Base-by-base conservation (phyloP, 2,113 vertebrate species). In the Sylvia atricapilla region DNA sequence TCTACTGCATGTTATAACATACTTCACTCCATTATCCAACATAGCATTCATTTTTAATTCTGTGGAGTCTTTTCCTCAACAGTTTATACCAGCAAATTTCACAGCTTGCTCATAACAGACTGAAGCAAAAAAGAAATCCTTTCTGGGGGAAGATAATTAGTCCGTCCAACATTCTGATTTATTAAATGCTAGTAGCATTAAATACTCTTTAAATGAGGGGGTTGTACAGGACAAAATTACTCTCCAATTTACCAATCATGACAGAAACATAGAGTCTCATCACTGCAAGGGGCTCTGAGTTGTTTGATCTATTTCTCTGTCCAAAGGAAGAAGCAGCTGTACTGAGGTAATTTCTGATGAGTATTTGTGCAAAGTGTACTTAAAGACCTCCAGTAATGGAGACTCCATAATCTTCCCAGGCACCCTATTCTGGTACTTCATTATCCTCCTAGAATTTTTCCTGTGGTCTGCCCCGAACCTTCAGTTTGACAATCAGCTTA, bases 401-500 rank as follows among this genome's bases (percentile, higher is more conserved):
- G 49, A 52, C 21, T 63, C 74, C 1, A 1, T 91, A 60, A 72
- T 89, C 69, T 96, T 94, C 49, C 69, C 28, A 33, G 67, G 21
- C 33, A 47, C 62, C 89, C 77, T 25, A n/a, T 72, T 72, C 53
- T 64, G 66, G 41, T 93, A 44, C 70, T 95, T 94, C 82, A 85
- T 96, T 93, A 87, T 82, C 66, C 24, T 60, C 78, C 74, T 13
- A 53, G 90, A 91, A 41, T 82, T 93, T 89, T 79, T 91, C 35
- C 81, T 91, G 35, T 53, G 72, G 56, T 75, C 84, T 94, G 56
- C 88, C 75, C 67, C 1, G 4, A 69, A 74, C 75, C 41, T 94
- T 88, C 92, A 77, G 67, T 77, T 90, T 92, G 78, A 87, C 85
- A 92, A 59, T 88, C 75, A 80, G 63, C 88, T 96, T 83, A 80